Base-by-base conservation (phyloP, 1,140 invertebrate species). In the Bombus terrestris region DNA sequence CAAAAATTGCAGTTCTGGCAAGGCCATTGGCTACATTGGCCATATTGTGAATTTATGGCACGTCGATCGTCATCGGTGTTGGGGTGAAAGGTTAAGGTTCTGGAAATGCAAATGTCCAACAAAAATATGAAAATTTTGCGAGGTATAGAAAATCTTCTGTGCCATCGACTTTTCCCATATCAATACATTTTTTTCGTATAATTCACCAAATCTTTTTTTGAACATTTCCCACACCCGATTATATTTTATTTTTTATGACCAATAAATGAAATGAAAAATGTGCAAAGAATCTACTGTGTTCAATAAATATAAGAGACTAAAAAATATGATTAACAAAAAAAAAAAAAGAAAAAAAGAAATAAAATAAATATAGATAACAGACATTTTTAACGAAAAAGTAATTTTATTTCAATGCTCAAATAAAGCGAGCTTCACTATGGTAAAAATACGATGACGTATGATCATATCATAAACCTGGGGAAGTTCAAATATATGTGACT, bases 31-130 rank as follows among this genome's bases (percentile, higher is more conserved):
- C 32, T 74, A 74, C 72, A 74, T 9, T 22, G 47, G 39, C 28
- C 41, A 74, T 41, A 47, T 43, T 74, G 72, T 22, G 41, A 43
- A 74, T 74, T 47, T 74, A 74, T 74, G 39, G 41, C n/a, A 74
- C 41, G 41, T 73, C 72, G 39, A 39, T 74, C 41, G 72, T 74
- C 41, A 74, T 47, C n/a, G 39, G 6, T 32, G 15, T 18, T 37
- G 32, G 35, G 35, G 22, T 22, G 72, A 47, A 74, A 47, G n/a
- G 41, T 28, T 15, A 73, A 47, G n/a, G 28, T 10, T 25, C 15
- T n/a, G 9, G n/a, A 32, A 32, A 28, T 43, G 28, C n/a, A 47
- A 41, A 8, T 28, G 41, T 41, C 41, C 18, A 47, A 47, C 18
- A 22, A 35, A 47, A 74, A 25, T n/a, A 32, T 18, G 41, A 39